These are phyloP conservation scores for Embidobia sp. DNA, from an alignment of 2,888 invertebrate species.

Conservation along the genomic window DNA sequence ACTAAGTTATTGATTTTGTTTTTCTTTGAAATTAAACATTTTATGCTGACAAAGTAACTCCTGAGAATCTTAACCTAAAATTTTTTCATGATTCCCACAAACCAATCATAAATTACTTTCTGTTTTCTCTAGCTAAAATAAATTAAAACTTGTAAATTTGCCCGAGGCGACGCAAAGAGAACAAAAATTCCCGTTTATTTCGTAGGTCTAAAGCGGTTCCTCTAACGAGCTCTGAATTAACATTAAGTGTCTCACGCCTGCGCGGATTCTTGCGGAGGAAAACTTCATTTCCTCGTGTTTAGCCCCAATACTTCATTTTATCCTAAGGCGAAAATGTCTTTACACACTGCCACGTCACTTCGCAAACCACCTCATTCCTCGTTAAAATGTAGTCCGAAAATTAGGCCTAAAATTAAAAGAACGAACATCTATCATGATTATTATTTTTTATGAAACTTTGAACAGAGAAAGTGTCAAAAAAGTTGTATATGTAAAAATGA, in stretches of 20 bases:
- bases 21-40: too few species aligned
- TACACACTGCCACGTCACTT: background rate
- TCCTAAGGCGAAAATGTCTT: too few species aligned
- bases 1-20: too few species aligned
- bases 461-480: too few species aligned
- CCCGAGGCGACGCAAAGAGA: conserved; percentile 6
- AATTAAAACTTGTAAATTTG: conserved; percentile 35
- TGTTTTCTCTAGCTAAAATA: background rate
- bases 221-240: conserved; percentile 33
- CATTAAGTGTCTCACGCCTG: conserved; percentile 1
- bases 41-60: too few species aligned
- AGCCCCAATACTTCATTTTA: background rate
- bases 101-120: conserved; percentile 22
- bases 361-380: too few species aligned
- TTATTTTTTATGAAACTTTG: too few species aligned
- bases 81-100: background rate
- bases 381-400: too few species aligned
- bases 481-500: too few species aligned
- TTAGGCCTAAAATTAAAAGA: too few species aligned
- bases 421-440: too few species aligned
- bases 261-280: too few species aligned
- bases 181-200: conserved; percentile 33
- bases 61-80: conserved; percentile 26
- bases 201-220: conserved; percentile 16
- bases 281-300: background rate